Percentiles rank a stretch among this genome's conserved stretches.
Conservation (phyloP, 2,888 invertebrate species). For the Fragum sueziense region DNA sequence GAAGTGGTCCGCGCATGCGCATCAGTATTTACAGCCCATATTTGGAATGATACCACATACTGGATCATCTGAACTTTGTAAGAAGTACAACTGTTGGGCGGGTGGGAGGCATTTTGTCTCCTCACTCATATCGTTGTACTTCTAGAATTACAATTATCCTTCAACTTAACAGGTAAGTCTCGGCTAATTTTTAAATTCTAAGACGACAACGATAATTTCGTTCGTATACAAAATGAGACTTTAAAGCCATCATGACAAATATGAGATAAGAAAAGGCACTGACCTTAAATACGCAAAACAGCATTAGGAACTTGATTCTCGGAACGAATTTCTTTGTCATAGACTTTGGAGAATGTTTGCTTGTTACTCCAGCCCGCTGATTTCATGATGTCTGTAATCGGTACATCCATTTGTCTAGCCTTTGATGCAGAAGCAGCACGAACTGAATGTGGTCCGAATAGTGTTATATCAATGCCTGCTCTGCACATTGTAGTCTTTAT, state of each 20-base stretch:
- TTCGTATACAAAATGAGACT: too few relatives aligned
- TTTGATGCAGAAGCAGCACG: slow-evolving; percentile 20
- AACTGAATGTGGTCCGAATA: slow-evolving; percentile 18
- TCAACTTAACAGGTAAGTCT: too few relatives aligned
- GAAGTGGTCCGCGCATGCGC: too few relatives aligned
- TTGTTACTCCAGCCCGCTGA: not conserved
- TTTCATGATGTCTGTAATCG: not conserved
- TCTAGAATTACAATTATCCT: too few relatives aligned
- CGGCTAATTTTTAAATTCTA: too few relatives aligned
- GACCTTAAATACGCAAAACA: not conserved
- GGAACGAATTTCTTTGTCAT: not conserved
- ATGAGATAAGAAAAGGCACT: not conserved
- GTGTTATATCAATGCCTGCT: slow-evolving; percentile 19
- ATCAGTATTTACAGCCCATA: too few relatives aligned
- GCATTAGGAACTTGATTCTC: not conserved
- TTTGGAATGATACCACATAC: too few relatives aligned
- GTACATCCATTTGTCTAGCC: slow-evolving; percentile 10
- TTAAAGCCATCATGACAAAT: slow-evolving; percentile 2
- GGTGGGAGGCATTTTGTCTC: slow-evolving; percentile 17
- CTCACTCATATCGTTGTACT: slow-evolving; percentile 1
- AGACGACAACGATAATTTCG: too few relatives aligned
- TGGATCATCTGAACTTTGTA: too few relatives aligned
- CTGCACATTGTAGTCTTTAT: slow-evolving; percentile 14
- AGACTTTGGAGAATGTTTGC: not conserved
- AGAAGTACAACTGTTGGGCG: slow-evolving; percentile 1